Evolutionary conservation across 1,140 invertebrate genomes (phyloP).

Genomic region (Tetramorium parvispinum): DNA sequence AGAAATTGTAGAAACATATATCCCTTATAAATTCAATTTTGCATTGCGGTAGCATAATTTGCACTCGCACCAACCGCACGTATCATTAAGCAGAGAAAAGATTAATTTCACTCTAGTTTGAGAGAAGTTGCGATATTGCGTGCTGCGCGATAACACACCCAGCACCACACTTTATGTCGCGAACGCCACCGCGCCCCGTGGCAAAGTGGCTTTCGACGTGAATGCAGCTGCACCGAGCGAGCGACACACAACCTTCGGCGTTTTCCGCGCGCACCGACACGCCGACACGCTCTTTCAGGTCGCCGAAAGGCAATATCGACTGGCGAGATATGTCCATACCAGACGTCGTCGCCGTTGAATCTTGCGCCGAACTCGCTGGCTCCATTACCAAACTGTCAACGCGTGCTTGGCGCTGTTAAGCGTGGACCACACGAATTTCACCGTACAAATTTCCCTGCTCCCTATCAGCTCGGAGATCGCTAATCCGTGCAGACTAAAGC

Average conservation of each 20-base stretch:
- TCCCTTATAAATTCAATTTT: slow-evolving; percentile 22
- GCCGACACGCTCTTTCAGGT: slow-evolving; percentile 65
- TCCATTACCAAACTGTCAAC: slow-evolving; percentile 69
- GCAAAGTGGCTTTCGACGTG: slow-evolving; percentile 72
- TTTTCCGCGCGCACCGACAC: slow-evolving; percentile 60
- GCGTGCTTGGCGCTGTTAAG: slow-evolving; percentile 46
- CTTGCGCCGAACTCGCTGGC: slow-evolving; percentile 52
- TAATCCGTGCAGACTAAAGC: slow-evolving; percentile 23
- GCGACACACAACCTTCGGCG: slow-evolving; percentile 59
- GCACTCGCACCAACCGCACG: slow-evolving; percentile 1
- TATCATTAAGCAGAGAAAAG: slow-evolving; percentile 49
- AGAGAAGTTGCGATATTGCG: slow-evolving; percentile 56
- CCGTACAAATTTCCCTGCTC: slow-evolving; percentile 29
- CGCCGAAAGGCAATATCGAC: slow-evolving; percentile 74
- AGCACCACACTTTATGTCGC: slow-evolving; percentile 39
- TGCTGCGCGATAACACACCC: slow-evolving; percentile 42
- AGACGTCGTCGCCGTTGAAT: slow-evolving; percentile 67
- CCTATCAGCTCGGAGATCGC: slow-evolving; percentile 22
- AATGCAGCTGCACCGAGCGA: slow-evolving; percentile 59
- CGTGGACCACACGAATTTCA: slow-evolving; percentile 45
- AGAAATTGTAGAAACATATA: background rate
- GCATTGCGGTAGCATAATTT: slow-evolving; percentile 20
- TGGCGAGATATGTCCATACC: slow-evolving; percentile 66
- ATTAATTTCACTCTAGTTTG: slow-evolving; percentile 47
- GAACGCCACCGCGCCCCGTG: slow-evolving; percentile 54